Percentiles rank a stretch among this genome's conserved stretches.
Conservation (phyloP, 2,113 vertebrate species). For the Eidolon helvum region DNA sequence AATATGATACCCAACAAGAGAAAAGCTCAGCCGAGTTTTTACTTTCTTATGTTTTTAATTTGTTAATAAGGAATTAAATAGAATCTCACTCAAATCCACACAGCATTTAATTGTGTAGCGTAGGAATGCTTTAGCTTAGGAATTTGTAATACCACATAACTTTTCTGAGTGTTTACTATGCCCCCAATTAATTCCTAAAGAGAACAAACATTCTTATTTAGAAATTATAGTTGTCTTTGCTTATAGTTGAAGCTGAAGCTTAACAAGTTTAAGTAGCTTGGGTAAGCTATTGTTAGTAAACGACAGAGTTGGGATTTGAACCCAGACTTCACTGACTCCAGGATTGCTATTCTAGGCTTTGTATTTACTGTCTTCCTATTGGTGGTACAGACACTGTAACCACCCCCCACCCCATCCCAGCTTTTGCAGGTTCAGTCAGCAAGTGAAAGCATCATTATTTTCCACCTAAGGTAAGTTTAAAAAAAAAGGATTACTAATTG, state of each 20-base stretch:
- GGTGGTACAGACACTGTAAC: fast-evolving
- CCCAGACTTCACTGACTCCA: neutral
- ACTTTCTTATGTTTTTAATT: slow-evolving; percentile 30
- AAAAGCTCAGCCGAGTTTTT: neutral
- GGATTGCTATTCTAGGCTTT: neutral
- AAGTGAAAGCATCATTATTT: neutral
- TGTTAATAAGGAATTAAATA: slow-evolving; percentile 33
- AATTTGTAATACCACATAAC: neutral
- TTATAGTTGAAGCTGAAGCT: neutral
- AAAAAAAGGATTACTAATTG: neutral
- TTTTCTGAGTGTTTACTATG: neutral
- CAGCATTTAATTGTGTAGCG: neutral
- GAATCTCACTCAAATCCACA: neutral
- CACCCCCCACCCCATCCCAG: fast-evolving
- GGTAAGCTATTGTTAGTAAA: neutral
- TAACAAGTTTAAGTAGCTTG: neutral
- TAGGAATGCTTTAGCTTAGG: neutral
- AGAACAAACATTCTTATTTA: neutral
- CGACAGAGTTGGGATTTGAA: neutral
- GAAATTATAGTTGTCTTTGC: neutral
- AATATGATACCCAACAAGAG: neutral
- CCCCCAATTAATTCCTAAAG: neutral
- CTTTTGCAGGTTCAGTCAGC: neutral
- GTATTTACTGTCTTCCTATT: neutral
- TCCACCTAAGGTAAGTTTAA: neutral